phyloP scores from a whole-genome alignment of 2,888 invertebrate species.

The Phyto melanocephala region DNA sequence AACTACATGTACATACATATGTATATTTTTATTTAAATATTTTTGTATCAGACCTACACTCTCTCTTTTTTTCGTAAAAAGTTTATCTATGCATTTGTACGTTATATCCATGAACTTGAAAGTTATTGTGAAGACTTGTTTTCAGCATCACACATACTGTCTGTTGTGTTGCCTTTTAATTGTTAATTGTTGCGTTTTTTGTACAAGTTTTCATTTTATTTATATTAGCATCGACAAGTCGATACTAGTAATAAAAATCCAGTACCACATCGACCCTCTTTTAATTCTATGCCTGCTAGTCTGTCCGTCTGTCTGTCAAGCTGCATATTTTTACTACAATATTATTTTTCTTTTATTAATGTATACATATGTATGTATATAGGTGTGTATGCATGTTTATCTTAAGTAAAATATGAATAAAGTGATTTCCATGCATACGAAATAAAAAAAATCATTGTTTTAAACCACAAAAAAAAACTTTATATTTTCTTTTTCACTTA shows the following conservation, averaged over 20 bases:
- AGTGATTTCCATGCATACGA: conserved; percentile 8
- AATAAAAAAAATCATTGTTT: neutral
- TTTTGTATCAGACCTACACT: conserved; percentile 25
- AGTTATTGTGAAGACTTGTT: conserved; percentile 39
- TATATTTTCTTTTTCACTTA: too few relatives aligned
- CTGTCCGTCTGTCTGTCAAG: neutral
- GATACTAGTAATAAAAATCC: conserved; percentile 28
- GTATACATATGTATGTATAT: neutral
- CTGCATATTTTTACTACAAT: neutral
- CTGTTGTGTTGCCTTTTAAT: too few relatives aligned
- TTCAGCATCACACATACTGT: conserved; percentile 4
- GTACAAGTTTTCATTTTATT: conserved; percentile 25
- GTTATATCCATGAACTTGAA: conserved; percentile 48
- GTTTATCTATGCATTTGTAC: conserved; percentile 1
- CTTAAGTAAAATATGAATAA: neutral
- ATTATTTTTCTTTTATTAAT: too few relatives aligned
- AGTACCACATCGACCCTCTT: conserved; percentile 45
- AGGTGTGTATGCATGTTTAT: neutral
- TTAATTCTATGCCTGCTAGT: conserved; percentile 35
- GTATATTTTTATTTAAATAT: neutral
- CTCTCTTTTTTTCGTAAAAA: conserved; percentile 22
- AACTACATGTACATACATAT: neutral
- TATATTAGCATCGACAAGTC: neutral
- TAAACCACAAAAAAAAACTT: too few relatives aligned
- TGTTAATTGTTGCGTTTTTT: conserved; percentile 9